Conservation (phyloP, 2,113 vertebrate genomes). For the Oxyura jamaicensis region DNA sequence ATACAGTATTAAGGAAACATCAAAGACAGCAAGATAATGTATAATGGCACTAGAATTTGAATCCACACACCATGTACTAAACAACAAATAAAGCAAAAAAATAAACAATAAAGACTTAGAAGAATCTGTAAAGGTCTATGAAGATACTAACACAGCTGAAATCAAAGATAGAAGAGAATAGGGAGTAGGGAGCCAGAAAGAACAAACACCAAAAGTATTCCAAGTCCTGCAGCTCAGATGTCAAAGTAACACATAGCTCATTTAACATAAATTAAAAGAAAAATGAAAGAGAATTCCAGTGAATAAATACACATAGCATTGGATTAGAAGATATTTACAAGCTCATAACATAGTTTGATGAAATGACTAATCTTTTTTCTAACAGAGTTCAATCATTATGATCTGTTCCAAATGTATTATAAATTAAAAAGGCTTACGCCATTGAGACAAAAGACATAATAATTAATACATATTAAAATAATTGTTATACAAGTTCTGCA, state of each 20-base stretch:
- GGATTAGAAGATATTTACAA: not conserved
- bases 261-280: not conserved
- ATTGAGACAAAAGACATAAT: not conserved
- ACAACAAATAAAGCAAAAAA: not conserved
- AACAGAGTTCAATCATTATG: not conserved
- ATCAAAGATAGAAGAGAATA: not conserved
- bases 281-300: not conserved
- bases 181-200: not conserved
- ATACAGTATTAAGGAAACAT: not conserved
- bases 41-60: not conserved
- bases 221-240: not conserved
- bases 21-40: not conserved
- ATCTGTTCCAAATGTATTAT: not conserved
- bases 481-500: not conserved
- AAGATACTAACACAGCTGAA: not conserved
- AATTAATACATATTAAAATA: not conserved
- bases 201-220: not conserved
- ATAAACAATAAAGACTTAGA: not conserved
- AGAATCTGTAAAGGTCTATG: not conserved
- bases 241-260: not conserved
- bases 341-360: not conserved
- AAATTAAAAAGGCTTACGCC: not conserved
- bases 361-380: not conserved
- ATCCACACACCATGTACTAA: not conserved
- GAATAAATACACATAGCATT: not conserved